Evolutionary conservation across 2,113 vertebrate genomes (phyloP).

Genomic region (Mungos mungo): DNA sequence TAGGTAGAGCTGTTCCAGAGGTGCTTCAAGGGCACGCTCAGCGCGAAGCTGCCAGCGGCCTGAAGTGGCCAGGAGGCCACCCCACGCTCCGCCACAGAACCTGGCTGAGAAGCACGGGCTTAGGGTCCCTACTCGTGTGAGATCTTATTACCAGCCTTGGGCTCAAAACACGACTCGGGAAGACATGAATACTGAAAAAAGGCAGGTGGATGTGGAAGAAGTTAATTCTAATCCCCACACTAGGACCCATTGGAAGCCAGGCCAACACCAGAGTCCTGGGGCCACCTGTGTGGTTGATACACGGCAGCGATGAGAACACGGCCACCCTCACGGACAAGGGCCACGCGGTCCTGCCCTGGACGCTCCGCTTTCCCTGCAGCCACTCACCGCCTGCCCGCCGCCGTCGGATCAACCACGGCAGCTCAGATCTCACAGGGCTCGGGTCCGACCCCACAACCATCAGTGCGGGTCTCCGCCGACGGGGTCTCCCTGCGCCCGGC

Average conservation of each 20-base stretch:
- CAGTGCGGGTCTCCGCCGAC: accelerated
- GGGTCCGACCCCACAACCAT: accelerated
- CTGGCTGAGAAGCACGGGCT: no score
- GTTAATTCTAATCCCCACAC: neutral
- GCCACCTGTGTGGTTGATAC: neutral
- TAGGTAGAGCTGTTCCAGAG: accelerated
- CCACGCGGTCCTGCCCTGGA: neutral
- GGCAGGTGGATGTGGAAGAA: neutral
- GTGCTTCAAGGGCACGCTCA: neutral
- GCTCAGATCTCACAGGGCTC: no score
- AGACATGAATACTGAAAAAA: neutral
- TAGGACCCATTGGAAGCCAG: neutral
- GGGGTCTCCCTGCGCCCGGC: no score
- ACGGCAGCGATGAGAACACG: neutral
- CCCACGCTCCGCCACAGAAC: neutral
- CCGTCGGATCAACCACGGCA: accelerated
- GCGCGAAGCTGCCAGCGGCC: neutral
- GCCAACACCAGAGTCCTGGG: neutral
- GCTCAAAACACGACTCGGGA: neutral
- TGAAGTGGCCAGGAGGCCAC: neutral
- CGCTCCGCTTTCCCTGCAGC: neutral
- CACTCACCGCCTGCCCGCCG: neutral
- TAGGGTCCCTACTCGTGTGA: neutral
- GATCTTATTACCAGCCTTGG: neutral
- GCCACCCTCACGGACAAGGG: accelerated